Evolutionary conservation across 1,140 invertebrate genomes (phyloP).

Genomic region (Pseudomyrmex pallidus): DNA sequence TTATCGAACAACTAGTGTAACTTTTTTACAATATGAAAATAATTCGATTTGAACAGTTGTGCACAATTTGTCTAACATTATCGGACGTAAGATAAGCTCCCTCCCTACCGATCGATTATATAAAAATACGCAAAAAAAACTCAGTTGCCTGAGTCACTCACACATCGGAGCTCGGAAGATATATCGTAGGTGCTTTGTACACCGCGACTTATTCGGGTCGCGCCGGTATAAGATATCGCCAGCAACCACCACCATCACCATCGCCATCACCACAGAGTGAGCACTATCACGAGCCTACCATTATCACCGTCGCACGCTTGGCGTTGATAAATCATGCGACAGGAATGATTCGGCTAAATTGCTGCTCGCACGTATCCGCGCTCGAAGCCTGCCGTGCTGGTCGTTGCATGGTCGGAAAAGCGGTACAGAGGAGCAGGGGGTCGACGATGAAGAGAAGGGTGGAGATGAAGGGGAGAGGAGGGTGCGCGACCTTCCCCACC

Average conservation of each 20-base stretch:
- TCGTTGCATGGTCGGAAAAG: conserved; percentile 57
- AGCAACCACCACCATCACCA: conserved; percentile 32
- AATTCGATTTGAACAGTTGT: too few relatives aligned
- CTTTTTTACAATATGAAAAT: not conserved
- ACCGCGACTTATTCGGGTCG: conserved; percentile 49
- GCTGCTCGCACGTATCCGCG: conserved; percentile 80
- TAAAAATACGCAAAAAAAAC: conserved; percentile 1
- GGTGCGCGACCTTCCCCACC: conserved; percentile 37
- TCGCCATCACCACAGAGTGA: not conserved
- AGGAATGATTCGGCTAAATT: conserved; percentile 83
- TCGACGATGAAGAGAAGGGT: conserved; percentile 2
- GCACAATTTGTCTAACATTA: not conserved
- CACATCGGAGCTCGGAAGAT: conserved; percentile 50
- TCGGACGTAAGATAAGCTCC: not conserved
- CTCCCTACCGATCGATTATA: not conserved
- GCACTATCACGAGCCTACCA: conserved; percentile 58
- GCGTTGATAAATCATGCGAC: conserved; percentile 81
- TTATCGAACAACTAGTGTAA: too few relatives aligned
- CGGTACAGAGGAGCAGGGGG: conserved; percentile 22
- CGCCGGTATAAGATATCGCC: conserved; percentile 40
- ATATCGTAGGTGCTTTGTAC: conserved; percentile 63
- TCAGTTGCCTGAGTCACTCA: conserved; percentile 33
- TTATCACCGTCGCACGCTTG: conserved; percentile 54
- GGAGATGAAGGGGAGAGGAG: conserved; percentile 2
- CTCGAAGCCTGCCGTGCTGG: conserved; percentile 64